Base-by-base conservation (phyloP, 2,113 vertebrate species). In the Mormyrus lacerda region DNA sequence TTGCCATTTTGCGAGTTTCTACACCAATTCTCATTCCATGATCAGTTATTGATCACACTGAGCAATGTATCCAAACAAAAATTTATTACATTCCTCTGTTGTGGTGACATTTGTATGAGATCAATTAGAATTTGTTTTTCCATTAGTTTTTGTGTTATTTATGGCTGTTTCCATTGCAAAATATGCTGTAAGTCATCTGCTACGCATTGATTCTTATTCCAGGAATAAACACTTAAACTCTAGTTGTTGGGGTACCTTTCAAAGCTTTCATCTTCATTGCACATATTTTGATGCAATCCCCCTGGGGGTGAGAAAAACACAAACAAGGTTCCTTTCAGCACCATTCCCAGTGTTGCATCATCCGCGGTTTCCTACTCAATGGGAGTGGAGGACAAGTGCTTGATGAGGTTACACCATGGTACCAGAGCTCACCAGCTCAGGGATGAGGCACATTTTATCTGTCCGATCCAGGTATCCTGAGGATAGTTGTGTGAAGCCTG, bases 181-280 rank as follows among this genome's bases (percentile, higher is more conserved):
- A 86, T 51, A 24, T 47, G 85, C n/a, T 27, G 45, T 31, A 65
- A 55, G 85, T 35, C 39, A 27, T 88, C 35, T 45, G 55, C 35
- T 45, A 19, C n/a, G 87, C 10, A 45, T 24, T 17, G 61, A 50
- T 79, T 88, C 44, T 79, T 19, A 79, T 79, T 45, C 47, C 82
- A 45, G 6, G 27, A 58, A 48, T 88, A 45, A 47, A 88, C 58
- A 21, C 45, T 88, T 73, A 79, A 73, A 88, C 8, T 58, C 47
- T 50, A 3, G 65, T 88, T 51, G n/a, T 51, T 44, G 42, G 69
- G 45, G 44, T 47, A 45, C 39, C 88, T 31, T 88, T 76, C 42
- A 50, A 88, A 79, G 58, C 88, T 88, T 79, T 88, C 65, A 50
- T 88, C 65, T 88, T 79, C 45, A 51, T 27, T 88, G 42, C 47